Percentiles rank a stretch among this genome's conserved stretches.
Conservation (phyloP, 2,113 vertebrate genomes). For the Ancistrus triradiatus region DNA sequence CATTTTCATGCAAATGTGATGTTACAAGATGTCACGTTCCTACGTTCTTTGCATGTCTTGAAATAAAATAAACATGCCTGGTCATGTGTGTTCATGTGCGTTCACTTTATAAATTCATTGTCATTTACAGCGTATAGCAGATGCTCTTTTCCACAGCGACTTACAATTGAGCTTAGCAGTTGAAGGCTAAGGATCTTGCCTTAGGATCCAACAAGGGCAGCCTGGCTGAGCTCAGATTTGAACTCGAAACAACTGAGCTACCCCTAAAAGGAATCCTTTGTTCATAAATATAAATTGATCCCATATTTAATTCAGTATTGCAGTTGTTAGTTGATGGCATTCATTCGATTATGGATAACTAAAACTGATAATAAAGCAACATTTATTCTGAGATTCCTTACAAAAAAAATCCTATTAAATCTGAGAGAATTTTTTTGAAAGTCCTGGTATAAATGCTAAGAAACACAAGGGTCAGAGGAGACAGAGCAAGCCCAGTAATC, state of each 20-base stretch:
- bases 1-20: conserved; percentile 17
- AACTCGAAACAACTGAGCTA: too few species aligned
- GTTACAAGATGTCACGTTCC: conserved; percentile 4
- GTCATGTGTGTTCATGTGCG: background rate
- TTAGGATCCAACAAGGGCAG: too few species aligned
- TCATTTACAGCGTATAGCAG: too few species aligned
- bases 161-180: too few species aligned
- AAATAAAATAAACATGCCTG: conserved; percentile 24
- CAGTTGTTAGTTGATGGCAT: background rate
- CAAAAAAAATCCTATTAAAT: conserved; percentile 22
- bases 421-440: background rate
- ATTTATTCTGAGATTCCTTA: background rate
- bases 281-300: too few species aligned
- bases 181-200: too few species aligned
- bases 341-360: too few species aligned
- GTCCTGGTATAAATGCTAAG: conserved; percentile 76
- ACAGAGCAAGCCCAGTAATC: conserved; percentile 25
- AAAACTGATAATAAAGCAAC: too few species aligned
- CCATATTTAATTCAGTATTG: too few species aligned
- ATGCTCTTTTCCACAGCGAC: too few species aligned
- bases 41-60: conserved; percentile 29
- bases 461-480: conserved; percentile 7
- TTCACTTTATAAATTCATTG: background rate
- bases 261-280: too few species aligned
- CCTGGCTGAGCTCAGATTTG: too few species aligned